Evolutionary conservation across 2,113 vertebrate species (phyloP).

Genomic region (Sarotherodon lohbergeri): DNA sequence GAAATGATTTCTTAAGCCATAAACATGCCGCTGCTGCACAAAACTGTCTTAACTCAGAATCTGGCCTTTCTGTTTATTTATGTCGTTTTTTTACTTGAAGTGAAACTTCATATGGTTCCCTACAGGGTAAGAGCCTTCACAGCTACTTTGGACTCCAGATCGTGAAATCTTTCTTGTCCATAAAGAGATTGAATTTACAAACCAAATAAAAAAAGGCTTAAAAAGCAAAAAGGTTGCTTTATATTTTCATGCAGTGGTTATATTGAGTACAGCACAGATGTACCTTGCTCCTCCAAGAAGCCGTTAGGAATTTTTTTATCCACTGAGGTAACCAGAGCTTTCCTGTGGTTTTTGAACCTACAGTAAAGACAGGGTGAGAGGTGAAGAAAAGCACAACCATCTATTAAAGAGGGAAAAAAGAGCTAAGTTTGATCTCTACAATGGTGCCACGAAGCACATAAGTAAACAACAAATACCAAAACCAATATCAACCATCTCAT

Average conservation of each 20-base stretch:
- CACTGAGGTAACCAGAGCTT: conserved; percentile 82
- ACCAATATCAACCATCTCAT: conserved; percentile 68
- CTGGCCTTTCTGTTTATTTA: conserved; percentile 48
- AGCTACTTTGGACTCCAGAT: conserved; percentile 26
- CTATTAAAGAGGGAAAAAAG: neutral
- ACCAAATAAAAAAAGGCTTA: conserved; percentile 41
- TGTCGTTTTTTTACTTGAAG: conserved; percentile 40
- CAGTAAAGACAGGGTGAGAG: neutral
- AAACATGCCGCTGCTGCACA: conserved; percentile 44
- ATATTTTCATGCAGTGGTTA: conserved; percentile 34
- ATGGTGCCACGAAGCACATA: neutral
- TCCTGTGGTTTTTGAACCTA: conserved; percentile 91
- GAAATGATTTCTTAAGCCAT: conserved; percentile 64
- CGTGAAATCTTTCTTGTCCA: conserved; percentile 15
- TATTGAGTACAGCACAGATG: conserved; percentile 5
- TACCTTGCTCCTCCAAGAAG: conserved; percentile 96
- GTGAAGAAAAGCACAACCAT: neutral
- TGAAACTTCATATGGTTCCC: conserved; percentile 57
- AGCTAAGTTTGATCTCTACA: neutral
- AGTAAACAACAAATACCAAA: conserved; percentile 30
- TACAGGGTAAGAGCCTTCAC: conserved; percentile 19
- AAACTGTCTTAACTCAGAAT: conserved; percentile 54
- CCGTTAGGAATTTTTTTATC: conserved; percentile 97
- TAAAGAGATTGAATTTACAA: conserved; percentile 44
- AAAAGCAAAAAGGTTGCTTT: conserved; percentile 34